Conservation (phyloP, 1,140 invertebrate species). For the Oscheius sp. region DNA sequence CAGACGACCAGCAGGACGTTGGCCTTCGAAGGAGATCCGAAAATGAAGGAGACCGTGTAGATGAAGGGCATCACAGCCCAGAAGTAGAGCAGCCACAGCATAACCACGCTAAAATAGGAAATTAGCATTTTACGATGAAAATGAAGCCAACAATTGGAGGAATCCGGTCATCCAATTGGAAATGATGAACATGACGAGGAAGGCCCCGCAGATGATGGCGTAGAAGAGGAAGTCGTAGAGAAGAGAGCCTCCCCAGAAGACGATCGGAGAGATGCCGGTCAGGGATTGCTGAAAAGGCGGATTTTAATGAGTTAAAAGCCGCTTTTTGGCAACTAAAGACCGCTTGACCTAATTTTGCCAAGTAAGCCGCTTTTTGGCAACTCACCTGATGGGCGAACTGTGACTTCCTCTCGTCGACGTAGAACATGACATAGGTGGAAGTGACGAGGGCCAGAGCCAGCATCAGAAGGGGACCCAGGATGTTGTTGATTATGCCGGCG, state of each 20-base stretch:
- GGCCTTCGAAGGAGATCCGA: slow-evolving; percentile 26
- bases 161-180: slow-evolving; percentile 21
- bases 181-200: slow-evolving; percentile 20
- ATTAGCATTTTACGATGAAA: background rate
- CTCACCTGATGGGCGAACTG: slow-evolving; percentile 37
- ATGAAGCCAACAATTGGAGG: slow-evolving; percentile 9
- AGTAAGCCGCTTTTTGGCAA: too few species aligned
- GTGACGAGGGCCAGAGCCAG: slow-evolving; percentile 27
- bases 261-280: slow-evolving; percentile 26
- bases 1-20: slow-evolving; percentile 34
- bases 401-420: slow-evolving; percentile 31
- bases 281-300: slow-evolving; percentile 29
- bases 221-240: slow-evolving; percentile 34
- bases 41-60: slow-evolving; percentile 37
- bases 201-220: background rate
- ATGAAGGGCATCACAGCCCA: slow-evolving; percentile 37
- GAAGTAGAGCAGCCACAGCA: slow-evolving; percentile 40
- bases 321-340: too few species aligned
- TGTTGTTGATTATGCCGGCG: background rate
- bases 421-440: slow-evolving; percentile 37
- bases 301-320: slow-evolving; percentile 22
- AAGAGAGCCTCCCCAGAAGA: slow-evolving; percentile 30
- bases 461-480: slow-evolving; percentile 27
- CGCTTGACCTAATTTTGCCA: background rate
- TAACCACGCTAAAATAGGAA: slow-evolving; percentile 33